Percentiles rank a stretch among this genome's conserved stretches.
phyloP scores from a whole-genome alignment of 2,888 invertebrate genomes.

The Clusia tigrina region DNA sequence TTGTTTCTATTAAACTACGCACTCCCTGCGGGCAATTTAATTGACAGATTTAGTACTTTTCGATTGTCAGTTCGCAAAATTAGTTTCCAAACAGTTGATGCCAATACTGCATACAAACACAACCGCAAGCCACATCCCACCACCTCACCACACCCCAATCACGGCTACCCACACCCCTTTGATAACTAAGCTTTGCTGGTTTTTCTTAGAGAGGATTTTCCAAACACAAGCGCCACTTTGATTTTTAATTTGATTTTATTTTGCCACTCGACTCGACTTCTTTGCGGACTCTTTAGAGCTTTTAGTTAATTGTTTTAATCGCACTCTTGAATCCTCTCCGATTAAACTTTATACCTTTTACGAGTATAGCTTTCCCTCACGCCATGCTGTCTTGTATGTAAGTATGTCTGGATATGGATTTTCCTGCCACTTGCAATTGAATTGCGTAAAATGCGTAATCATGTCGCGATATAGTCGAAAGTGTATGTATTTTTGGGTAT shows the following conservation, averaged over 20 bases:
- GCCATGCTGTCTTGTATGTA: neutral
- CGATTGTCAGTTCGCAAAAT: conserved; percentile 60
- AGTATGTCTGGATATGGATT: neutral
- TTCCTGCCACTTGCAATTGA: conserved; percentile 43
- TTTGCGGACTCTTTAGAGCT: neutral
- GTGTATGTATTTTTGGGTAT: conserved; percentile 6
- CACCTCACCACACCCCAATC: neutral
- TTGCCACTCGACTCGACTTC: neutral
- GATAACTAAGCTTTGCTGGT: neutral
- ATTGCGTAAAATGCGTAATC: conserved; percentile 47
- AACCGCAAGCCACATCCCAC: neutral
- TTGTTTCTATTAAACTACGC: conserved; percentile 24
- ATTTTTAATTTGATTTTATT: conserved; percentile 1
- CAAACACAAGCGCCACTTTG: neutral
- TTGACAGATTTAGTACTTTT: conserved; percentile 62
- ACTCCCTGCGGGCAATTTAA: conserved; percentile 61
- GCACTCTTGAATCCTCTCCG: conserved; percentile 19
- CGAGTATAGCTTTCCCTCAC: conserved; percentile 1
- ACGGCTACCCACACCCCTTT: neutral
- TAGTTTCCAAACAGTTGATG: too few species aligned
- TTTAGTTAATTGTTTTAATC: conserved; percentile 16
- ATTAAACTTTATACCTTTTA: conserved; percentile 17
- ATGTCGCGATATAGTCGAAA: neutral
- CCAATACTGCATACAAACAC: neutral
- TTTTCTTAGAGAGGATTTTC: conserved; percentile 4